phyloP scores from a whole-genome alignment of 2,888 invertebrate genomes.

The Hyposoter didymator region DNA sequence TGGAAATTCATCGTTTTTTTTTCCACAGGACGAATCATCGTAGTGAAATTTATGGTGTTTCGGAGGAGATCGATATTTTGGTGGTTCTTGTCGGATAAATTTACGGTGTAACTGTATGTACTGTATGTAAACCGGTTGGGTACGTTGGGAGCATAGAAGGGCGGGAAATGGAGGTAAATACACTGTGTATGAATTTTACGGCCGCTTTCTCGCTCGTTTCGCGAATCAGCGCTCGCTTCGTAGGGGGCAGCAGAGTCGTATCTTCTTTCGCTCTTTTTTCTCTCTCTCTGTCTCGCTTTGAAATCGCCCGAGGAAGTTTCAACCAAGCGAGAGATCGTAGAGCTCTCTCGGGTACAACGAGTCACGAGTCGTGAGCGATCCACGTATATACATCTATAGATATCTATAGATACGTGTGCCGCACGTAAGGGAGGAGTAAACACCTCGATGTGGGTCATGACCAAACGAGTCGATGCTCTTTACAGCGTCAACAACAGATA shows the following conservation, averaged over 20 bases:
- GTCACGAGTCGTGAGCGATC: constrained; percentile 1
- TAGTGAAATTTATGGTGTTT: constrained; percentile 7
- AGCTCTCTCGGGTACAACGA: constrained; percentile 16
- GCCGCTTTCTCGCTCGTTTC: constrained; percentile 39
- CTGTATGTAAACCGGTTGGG: constrained; percentile 18
- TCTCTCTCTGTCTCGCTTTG: neutral
- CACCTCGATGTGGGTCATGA: constrained; percentile 71
- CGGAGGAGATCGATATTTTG: neutral
- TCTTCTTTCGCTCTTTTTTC: neutral
- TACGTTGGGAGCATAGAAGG: neutral
- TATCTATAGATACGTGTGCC: neutral
- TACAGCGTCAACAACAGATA: constrained; percentile 44
- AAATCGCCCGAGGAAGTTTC: constrained; percentile 2
- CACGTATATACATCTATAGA: neutral
- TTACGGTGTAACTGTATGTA: constrained; percentile 21
- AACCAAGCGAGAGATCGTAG: constrained; percentile 19
- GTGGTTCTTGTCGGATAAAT: constrained; percentile 1
- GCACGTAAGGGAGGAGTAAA: constrained; percentile 67
- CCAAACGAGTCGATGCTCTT: constrained; percentile 72
- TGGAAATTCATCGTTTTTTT: neutral
- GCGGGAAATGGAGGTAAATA: constrained; percentile 12
- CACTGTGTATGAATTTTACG: constrained; percentile 42
- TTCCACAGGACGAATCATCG: neutral
- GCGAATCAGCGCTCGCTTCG: constrained; percentile 35
- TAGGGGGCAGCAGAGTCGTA: neutral